Evolutionary conservation across 1,140 invertebrate genomes (phyloP), one percentile per base, ranked within the genome.

Genomic region (Lanistes nyassanus): DNA sequence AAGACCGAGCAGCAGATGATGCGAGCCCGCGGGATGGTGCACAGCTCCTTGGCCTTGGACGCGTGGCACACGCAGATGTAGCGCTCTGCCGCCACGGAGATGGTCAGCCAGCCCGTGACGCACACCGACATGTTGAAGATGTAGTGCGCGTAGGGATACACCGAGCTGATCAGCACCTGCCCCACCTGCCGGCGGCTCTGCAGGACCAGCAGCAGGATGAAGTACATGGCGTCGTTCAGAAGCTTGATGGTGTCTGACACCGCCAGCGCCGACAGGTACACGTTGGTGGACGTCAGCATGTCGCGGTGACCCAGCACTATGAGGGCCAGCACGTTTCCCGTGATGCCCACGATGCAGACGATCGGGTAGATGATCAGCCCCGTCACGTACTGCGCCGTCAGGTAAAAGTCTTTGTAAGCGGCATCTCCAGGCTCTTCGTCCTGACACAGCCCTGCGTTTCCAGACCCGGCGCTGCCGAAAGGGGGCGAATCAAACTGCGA

Each of bases 11-110:
- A 78, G 75, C 84, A 83, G 9, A 85, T 82, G 21, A 85, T 75
- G 31, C 81, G 75, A 7, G 88, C 86, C 13, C 81, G 74, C 7
- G 80, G 71, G 19, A 87, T 82, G 0, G 97, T 98, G 89, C 97
- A 98, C 34, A 97, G 91, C 0, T 94, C 94, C 68, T 95, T 92
- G 0, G 96, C 96, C 73, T 92, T 92, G 11, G 98, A 91, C 0
- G 96, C 96, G 88, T 97, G 95, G 86, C 97, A 98, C 0, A 99
- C 97, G 0, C 96, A 96, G 56, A 99, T 94, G 90, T 97, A 99
- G 58, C 97, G 91, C 88, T 99, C 97, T 78, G 98, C 91, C 0
- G 97, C 98, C 21, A 99, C 97, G 1, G 95, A 95, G 55, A 99
- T 92, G 1, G 97, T 99, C 80, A 98, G 91, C 91, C 98, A 99